phyloP scores from a whole-genome alignment of 2,888 invertebrate species.

The Branchinecta sandiegonensis region DNA sequence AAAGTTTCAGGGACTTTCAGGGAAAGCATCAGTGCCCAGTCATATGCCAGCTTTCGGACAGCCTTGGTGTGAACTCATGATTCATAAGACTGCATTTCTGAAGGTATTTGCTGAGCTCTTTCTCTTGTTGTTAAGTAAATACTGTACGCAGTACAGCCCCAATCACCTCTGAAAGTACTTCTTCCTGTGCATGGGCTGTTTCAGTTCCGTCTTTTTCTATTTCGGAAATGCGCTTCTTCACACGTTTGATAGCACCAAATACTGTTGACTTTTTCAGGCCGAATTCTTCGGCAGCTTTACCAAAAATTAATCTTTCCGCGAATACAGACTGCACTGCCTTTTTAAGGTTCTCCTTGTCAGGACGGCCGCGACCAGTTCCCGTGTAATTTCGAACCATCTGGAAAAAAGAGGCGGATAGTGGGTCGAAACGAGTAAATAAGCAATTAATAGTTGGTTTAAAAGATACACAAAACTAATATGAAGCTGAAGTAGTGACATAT shows the following conservation, averaged over 20 bases:
- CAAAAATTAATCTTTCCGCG: background rate
- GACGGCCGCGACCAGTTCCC: too few relatives aligned
- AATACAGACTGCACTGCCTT: conserved; percentile 6
- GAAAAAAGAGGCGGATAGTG: conserved; percentile 7
- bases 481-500: too few relatives aligned
- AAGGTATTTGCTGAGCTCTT: conserved; percentile 18
- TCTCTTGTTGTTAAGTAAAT: background rate
- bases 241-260: background rate
- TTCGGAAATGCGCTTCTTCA: background rate
- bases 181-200: background rate
- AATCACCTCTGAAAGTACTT: background rate
- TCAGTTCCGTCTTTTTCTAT: background rate
- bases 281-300: conserved; percentile 15
- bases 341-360: conserved; percentile 3
- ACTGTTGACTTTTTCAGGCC: background rate
- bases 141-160: background rate
- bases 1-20: conserved; percentile 16
- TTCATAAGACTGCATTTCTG: conserved; percentile 18
- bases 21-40: background rate
- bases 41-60: conserved; percentile 14
- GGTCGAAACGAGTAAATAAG: background rate
- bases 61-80: conserved; percentile 12
- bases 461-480: too few relatives aligned
- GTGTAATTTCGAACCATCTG: conserved; percentile 14
- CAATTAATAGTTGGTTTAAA: too few relatives aligned